A percentile compares a stretch with the other conserved stretches of the same genome.
Conservation (phyloP, 2,888 invertebrate genomes). For the Hipparchia semele region DNA sequence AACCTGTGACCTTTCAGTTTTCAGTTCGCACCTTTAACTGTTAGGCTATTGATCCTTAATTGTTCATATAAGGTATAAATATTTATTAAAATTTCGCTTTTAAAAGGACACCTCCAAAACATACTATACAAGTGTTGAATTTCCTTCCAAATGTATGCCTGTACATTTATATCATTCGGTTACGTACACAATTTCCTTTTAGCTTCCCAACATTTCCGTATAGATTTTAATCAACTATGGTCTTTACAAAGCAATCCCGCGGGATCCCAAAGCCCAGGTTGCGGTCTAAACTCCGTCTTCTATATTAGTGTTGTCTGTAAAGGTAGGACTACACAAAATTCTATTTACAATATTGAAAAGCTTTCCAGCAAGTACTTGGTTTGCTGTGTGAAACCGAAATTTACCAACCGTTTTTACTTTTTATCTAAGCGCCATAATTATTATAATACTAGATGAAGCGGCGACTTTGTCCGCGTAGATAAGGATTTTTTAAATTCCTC, state of each 20-base stretch:
- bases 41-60: too few species aligned
- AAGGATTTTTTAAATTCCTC: too few species aligned
- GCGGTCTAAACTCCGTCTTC: conserved; percentile 27
- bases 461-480: too few species aligned
- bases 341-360: conserved; percentile 12
- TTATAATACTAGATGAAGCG: too few species aligned
- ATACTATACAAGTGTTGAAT: neutral
- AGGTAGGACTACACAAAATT: conserved; percentile 2
- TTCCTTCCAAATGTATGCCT: neutral
- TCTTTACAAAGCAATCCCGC: conserved; percentile 28
- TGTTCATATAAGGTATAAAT: too few species aligned
- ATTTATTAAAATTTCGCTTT: too few species aligned
- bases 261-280: conserved; percentile 25
- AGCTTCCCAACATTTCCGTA: conserved; percentile 18
- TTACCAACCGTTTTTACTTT: too few species aligned
- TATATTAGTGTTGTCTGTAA: conserved; percentile 18
- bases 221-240: conserved; percentile 27
- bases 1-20: too few species aligned
- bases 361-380: neutral
- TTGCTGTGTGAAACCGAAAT: neutral
- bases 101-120: too few species aligned
- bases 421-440: too few species aligned
- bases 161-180: conserved; percentile 8
- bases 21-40: too few species aligned
- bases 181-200: conserved; percentile 16